Evolutionary conservation across 2,113 vertebrate genomes (phyloP), one percentile per base, ranked within the genome.

Genomic region (Chlamydotis undulata): DNA sequence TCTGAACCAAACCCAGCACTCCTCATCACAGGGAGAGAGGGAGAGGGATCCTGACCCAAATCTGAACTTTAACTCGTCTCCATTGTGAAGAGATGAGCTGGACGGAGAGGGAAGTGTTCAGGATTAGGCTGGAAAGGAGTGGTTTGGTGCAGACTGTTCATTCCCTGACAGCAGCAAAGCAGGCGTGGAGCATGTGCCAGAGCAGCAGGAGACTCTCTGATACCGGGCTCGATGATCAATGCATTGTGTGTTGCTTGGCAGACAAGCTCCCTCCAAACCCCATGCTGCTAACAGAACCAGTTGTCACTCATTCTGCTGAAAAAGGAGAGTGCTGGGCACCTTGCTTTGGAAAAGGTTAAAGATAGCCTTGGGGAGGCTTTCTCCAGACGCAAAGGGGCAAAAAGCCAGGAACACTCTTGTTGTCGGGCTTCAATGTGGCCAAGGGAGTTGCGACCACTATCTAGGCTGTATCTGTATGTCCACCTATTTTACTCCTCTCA

Each of bases 271-370:
- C 57, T 25, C 67, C 71, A 53, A 15, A 21, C 19, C 19, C 43
- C 21, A 17, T 3, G 19, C 37, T n/a, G 14, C 56, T 79, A 13
- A 17, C 0, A 0, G 47, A 41, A 53, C 28, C 41, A 7, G 41
- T 4, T 18, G n/a, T 59, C 60, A 19, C 12, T 4, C 68, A 5
- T n/a, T 14, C 50, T 71, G 63, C 87, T 57, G 52, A 5, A 47
- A 43, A 75, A 31, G 22, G 31, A 60, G 56, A 14, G 39, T 56
- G 77, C 56, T 45, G 59, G 59, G 41, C 26, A 43, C 16, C 57
- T 60, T 26, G 1, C 69, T 28, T 3, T 17, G 47, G 69, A 39
- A 59, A 7, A 13, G 12, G 5, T 43, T 18, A 47, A 35, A 57
- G 68, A 41, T 3, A 53, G 16, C 37, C 22, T 24, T 70, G 64